These are phyloP conservation scores for Kobus ellipsiprymnus DNA, from an alignment of 2,113 vertebrate genomes.

Conservation along the genomic window DNA sequence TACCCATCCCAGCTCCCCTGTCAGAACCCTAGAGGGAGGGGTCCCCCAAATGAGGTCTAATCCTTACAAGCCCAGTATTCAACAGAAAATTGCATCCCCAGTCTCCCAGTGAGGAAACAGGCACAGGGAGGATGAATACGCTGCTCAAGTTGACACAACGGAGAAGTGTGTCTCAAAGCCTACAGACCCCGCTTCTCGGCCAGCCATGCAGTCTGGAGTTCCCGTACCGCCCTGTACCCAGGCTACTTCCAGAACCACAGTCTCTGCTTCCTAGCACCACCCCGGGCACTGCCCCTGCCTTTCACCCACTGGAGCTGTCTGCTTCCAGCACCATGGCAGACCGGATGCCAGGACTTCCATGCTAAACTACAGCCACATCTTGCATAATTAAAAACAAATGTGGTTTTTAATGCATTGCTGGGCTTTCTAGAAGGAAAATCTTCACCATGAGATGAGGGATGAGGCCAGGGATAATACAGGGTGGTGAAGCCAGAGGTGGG, in stretches of 20 bases:
- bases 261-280: background rate
- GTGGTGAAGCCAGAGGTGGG: background rate
- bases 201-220: background rate
- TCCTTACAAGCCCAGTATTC: background rate
- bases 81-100: background rate
- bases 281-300: background rate
- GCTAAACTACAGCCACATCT: background rate
- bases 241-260: background rate
- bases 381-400: background rate
- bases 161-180: background rate
- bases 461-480: background rate
- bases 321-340: background rate
- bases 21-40: background rate
- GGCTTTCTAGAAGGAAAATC: background rate
- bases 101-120: constrained; percentile 33
- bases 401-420: background rate
- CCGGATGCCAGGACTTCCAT: background rate
- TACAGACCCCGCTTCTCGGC: background rate
- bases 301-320: background rate
- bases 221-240: accelerated
- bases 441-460: accelerated
- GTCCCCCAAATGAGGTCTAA: background rate
- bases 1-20: background rate
- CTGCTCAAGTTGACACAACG: background rate
- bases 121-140: background rate